Conservation (phyloP, 2,797 vertebrate genomes). For the Poecilia wingei region DNA sequence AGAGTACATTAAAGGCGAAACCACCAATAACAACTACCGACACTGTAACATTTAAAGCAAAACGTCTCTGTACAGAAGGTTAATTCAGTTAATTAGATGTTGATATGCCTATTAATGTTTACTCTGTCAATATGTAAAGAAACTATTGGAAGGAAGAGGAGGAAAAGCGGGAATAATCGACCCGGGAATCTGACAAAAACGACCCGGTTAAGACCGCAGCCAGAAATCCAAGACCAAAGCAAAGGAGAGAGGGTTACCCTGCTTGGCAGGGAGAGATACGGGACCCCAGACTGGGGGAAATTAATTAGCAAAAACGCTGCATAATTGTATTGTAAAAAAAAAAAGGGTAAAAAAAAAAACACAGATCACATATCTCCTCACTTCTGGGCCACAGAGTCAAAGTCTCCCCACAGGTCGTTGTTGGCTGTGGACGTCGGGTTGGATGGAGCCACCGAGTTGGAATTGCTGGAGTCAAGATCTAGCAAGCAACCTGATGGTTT, state of each 20-base stretch:
- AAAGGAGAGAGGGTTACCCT: slow-evolving; percentile 53
- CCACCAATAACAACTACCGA: slow-evolving; percentile 57
- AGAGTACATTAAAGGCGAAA: slow-evolving; percentile 47
- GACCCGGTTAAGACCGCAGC: slow-evolving; percentile 28
- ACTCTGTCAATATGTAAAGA: slow-evolving; percentile 40
- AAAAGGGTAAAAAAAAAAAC: slow-evolving; percentile 21
- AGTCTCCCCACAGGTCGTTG: slow-evolving; percentile 92
- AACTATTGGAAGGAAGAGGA: slow-evolving; percentile 21
- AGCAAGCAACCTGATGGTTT: slow-evolving; percentile 83
- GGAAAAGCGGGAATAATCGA: not conserved
- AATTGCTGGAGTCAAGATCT: slow-evolving; percentile 87
- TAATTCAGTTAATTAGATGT: slow-evolving; percentile 46
- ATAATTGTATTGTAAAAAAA: slow-evolving; percentile 55
- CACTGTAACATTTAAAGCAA: slow-evolving; percentile 70
- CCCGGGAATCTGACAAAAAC: slow-evolving; percentile 2
- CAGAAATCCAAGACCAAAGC: slow-evolving; percentile 28
- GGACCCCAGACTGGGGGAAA: slow-evolving; percentile 49
- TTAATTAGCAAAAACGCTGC: slow-evolving; percentile 58
- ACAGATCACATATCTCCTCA: slow-evolving; percentile 60
- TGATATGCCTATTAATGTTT: slow-evolving; percentile 34
- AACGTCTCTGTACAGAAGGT: slow-evolving; percentile 76
- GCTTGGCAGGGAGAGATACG: slow-evolving; percentile 67
- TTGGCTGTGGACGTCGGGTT: slow-evolving; percentile 59
- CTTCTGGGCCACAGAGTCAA: slow-evolving; percentile 87
- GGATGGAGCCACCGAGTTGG: slow-evolving; percentile 75